Evolutionary conservation across 2,113 vertebrate species (phyloP), one percentile per base, ranked within the genome.

Genomic region (Lepisosteus osseus): DNA sequence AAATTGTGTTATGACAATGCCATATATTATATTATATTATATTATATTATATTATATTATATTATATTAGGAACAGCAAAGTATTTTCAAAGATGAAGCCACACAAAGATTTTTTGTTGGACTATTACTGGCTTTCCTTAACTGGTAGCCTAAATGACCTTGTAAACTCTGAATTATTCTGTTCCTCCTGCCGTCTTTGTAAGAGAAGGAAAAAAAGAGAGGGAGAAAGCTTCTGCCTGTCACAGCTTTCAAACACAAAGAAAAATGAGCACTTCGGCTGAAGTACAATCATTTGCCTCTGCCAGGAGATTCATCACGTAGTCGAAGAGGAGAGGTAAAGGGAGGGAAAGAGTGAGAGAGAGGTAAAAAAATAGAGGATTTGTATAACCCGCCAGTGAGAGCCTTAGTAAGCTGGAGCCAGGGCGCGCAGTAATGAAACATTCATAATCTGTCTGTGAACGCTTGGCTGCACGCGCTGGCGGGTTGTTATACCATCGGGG

Each of bases 361-460:
- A 80, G 82, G 71, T 78, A 55, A 86, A 86, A 89, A 92, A 90
- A 90, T 90, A 89, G 87, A 90, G 90, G 91, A 92, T 91, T 91
- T 93, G 90, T 92, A 88, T 74, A 78, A 80, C 76, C 73, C 76
- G 80, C 80, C 77, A 74, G 76, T 78, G 77, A 76, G 79, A 80
- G 78, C 72, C 74, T 74, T 70, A 86, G 86, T 81, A 72, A 69
- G 85, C 86, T 83, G 85, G 80, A 86, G 88, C 87, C 86, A 86
- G 78, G 80, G 87, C 90, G 89, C 71, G 86, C 86, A 84, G 90
- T 91, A 91, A 92, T 93, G 92, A 94, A 93, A 90, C 86, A 89
- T 83, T 91, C 89, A 87, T 92, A 93, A 93, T 94, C 92, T 91
- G 88, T 84, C 83, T 84, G 80, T 83, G 83, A 85, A 93, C 88